Percentiles rank a stretch among this genome's conserved stretches.
Conservation (phyloP, 2,113 vertebrate species). For the Hiodon alosoides region DNA sequence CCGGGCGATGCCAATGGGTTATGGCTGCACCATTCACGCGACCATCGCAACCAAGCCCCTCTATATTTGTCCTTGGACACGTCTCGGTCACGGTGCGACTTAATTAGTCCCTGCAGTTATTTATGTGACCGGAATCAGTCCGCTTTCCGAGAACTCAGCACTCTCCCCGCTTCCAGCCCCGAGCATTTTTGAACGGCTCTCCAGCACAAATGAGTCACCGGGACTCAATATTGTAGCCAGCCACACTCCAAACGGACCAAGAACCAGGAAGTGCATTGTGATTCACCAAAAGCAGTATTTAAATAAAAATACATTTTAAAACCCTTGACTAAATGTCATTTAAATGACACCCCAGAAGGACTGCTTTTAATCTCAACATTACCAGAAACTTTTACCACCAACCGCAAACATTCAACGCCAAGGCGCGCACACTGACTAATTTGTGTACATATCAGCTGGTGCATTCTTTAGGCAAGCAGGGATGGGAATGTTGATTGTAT, state of each 20-base stretch:
- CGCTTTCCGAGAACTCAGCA: constrained; percentile 38
- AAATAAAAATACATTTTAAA: neutral
- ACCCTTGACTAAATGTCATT: too few relatives aligned
- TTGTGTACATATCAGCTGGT: too few relatives aligned
- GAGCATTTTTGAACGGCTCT: constrained; percentile 23
- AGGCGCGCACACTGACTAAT: neutral
- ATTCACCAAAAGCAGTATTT: neutral
- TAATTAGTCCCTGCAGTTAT: neutral
- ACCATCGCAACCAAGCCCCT: neutral
- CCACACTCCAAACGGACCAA: neutral
- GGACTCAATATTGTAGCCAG: neutral
- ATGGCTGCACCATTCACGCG: neutral
- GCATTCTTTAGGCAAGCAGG: neutral
- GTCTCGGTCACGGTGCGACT: neutral
- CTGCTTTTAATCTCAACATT: neutral
- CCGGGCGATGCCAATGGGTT: neutral
- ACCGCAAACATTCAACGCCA: neutral
- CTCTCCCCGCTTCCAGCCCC: neutral
- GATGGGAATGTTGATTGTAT: neutral
- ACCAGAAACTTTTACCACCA: neutral
- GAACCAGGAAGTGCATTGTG: neutral
- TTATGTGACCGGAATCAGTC: constrained; percentile 22
- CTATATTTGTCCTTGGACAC: neutral
- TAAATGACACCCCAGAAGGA: neutral
- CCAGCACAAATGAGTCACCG: constrained; percentile 39